Percentiles rank a stretch among this genome's conserved stretches.
Evolutionary conservation across 2,113 vertebrate species (phyloP).

Genomic region (Neogobius melanostomus): DNA sequence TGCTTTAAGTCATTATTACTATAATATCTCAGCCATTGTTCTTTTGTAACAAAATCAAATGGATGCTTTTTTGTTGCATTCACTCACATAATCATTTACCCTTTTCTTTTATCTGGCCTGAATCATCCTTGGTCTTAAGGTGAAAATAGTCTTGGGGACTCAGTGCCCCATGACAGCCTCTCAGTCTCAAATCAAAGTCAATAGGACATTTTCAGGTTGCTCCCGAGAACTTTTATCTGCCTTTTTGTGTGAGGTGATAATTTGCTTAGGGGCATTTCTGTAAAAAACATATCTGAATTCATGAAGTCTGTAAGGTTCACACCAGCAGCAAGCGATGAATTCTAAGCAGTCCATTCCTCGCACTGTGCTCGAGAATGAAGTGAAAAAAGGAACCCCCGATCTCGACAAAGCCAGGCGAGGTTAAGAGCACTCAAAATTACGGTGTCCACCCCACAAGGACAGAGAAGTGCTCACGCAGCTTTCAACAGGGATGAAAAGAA

Average conservation of each 20-base stretch:
- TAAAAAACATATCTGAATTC: slow-evolving; percentile 40
- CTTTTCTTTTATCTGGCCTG: slow-evolving; percentile 42
- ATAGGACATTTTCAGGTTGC: slow-evolving; percentile 59
- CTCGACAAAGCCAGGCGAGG: slow-evolving; percentile 54
- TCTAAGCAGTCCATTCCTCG: slow-evolving; percentile 54
- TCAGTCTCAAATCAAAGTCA: slow-evolving; percentile 58
- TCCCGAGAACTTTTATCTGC: slow-evolving; percentile 43
- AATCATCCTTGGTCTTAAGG: slow-evolving; percentile 46
- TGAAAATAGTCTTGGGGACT: slow-evolving; percentile 53
- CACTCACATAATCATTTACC: slow-evolving; percentile 46
- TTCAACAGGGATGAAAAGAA: slow-evolving; percentile 55
- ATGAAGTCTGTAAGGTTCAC: slow-evolving; percentile 37
- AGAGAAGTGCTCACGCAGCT: slow-evolving; percentile 43
- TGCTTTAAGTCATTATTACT: slow-evolving; percentile 25
- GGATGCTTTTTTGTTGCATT: slow-evolving; percentile 47
- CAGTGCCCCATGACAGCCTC: slow-evolving; percentile 38
- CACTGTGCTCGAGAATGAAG: slow-evolving; percentile 31
- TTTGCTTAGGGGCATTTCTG: slow-evolving; percentile 37
- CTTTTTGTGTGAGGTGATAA: slow-evolving; percentile 34
- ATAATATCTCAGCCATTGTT: slow-evolving; percentile 49
- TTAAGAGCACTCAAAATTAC: slow-evolving; percentile 60
- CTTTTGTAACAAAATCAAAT: slow-evolving; percentile 50
- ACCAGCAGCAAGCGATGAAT: slow-evolving; percentile 14
- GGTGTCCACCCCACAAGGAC: slow-evolving; percentile 53
- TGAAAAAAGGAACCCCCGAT: slow-evolving; percentile 34